These are phyloP conservation scores for Aethina tumida DNA, from an alignment of 1,140 invertebrate genomes.

Conservation along the genomic window DNA sequence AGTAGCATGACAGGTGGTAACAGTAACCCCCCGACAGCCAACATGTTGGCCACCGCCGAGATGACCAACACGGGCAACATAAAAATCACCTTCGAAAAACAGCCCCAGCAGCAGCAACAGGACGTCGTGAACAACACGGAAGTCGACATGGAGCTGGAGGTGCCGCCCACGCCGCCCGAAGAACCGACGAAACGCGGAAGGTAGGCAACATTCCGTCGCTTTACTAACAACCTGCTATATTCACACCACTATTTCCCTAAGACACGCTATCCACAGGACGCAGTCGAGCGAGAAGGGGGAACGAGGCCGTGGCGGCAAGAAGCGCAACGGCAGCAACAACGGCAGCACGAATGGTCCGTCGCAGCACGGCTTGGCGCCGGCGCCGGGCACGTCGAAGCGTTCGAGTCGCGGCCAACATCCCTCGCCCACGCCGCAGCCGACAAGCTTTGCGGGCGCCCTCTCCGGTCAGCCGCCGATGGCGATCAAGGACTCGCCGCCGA, in stretches of 20 bases:
- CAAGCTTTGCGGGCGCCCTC: conserved; percentile 17
- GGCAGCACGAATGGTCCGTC: conserved; percentile 12
- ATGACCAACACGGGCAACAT: conserved; percentile 38
- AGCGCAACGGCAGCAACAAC: conserved; percentile 22
- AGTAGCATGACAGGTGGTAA: conserved; percentile 22
- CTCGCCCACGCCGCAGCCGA: conserved; percentile 5
- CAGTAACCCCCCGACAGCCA: conserved; percentile 16
- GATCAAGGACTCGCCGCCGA: conserved; percentile 53
- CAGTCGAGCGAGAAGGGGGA: conserved; percentile 33
- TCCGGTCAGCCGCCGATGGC: conserved; percentile 15
- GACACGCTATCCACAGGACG: conserved; percentile 21
- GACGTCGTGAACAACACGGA: conserved; percentile 17
- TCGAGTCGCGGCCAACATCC: conserved; percentile 12
- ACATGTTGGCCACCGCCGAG: conserved; percentile 28
- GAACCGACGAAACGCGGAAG: conserved; percentile 36
- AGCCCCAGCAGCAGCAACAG: conserved; percentile 27
- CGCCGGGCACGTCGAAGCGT: conserved; percentile 13
- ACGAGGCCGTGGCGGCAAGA: conserved; percentile 26
- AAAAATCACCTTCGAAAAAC: conserved; percentile 43
- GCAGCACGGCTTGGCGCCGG: conserved; percentile 1
- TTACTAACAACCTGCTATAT: not conserved
- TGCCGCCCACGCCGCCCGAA: conserved; percentile 25
- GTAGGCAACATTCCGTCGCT: conserved; percentile 22
- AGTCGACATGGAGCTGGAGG: conserved; percentile 28
- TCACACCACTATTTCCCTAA: not conserved